Percentiles rank a stretch among this genome's conserved stretches.
Evolutionary conservation across 2,797 vertebrate species (phyloP).

Genomic region (Vireo griseus): DNA sequence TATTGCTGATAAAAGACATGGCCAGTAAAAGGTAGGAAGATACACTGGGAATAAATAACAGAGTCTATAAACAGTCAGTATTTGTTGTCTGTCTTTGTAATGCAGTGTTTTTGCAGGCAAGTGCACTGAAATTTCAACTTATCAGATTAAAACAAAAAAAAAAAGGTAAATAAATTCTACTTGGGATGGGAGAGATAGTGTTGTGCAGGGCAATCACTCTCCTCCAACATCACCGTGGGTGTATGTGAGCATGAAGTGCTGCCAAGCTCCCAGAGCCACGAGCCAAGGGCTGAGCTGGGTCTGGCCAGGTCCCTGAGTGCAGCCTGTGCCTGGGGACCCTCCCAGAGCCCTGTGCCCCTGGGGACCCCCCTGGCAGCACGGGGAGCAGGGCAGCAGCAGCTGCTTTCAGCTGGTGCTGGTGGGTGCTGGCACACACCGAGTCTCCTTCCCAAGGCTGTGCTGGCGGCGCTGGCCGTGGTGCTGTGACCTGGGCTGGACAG

Average conservation of each 20-base stretch:
- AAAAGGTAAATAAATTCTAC: constrained; percentile 33
- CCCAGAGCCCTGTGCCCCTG: neutral
- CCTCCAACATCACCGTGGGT: neutral
- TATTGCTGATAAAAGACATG: constrained; percentile 47
- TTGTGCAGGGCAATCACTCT: neutral
- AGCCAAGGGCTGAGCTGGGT: neutral
- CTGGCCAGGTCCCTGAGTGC: neutral
- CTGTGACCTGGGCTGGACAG: neutral
- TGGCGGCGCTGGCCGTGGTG: neutral
- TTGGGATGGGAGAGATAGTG: neutral
- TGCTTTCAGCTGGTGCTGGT: neutral
- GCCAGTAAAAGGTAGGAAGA: constrained; percentile 28
- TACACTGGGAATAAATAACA: constrained; percentile 17
- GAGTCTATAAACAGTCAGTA: constrained; percentile 25
- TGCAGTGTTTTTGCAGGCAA: constrained; percentile 2
- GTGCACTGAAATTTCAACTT: constrained; percentile 23
- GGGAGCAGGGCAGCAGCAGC: neutral
- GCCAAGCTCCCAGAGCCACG: neutral
- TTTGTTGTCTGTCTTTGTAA: constrained; percentile 39
- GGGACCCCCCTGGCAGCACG: rapidly evolving
- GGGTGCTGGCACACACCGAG: rapidly evolving
- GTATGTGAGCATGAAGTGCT: neutral
- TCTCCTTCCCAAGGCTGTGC: neutral
- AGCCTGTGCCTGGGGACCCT: neutral
- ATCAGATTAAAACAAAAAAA: constrained; percentile 18